Percentiles rank a stretch among this genome's conserved stretches.
These are phyloP conservation scores for Perodicticus potto DNA, from an alignment of 2,797 vertebrate species.

Conservation along the genomic window DNA sequence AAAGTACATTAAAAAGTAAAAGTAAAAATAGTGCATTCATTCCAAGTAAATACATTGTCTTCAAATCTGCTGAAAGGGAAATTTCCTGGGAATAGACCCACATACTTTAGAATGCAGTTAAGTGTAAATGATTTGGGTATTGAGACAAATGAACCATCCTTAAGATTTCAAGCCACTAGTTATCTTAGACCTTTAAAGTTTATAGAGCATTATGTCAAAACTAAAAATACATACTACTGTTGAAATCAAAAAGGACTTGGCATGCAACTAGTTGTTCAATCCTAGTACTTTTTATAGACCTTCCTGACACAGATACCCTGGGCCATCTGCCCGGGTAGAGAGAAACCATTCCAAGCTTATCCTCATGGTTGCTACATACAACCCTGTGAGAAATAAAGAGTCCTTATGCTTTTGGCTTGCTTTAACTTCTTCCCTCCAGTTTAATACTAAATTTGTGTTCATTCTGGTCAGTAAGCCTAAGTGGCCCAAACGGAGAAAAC, in stretches of 20 bases:
- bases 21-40: not conserved
- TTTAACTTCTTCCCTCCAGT: not conserved
- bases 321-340: not conserved
- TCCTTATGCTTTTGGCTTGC: not conserved
- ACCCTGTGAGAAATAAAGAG: not conserved
- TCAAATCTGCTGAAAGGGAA: not conserved
- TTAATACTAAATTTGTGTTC: not conserved
- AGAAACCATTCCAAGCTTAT: constrained; percentile 22
- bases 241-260: constrained; percentile 56
- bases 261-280: not conserved
- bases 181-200: constrained; percentile 39
- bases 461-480: not conserved
- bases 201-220: constrained; percentile 8
- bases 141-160: not conserved
- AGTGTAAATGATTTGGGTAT: not conserved
- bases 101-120: not conserved
- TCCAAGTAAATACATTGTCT: not conserved
- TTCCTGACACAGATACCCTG: constrained; percentile 22
- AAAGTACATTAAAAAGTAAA: not conserved
- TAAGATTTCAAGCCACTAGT: constrained; percentile 38
- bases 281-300: constrained; percentile 36
- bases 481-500: not conserved
- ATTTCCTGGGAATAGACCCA: constrained; percentile 5
- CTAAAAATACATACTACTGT: constrained; percentile 23
- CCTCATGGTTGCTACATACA: not conserved